phyloP scores from a whole-genome alignment of 2,113 vertebrate species.

The Chauna torquata region DNA sequence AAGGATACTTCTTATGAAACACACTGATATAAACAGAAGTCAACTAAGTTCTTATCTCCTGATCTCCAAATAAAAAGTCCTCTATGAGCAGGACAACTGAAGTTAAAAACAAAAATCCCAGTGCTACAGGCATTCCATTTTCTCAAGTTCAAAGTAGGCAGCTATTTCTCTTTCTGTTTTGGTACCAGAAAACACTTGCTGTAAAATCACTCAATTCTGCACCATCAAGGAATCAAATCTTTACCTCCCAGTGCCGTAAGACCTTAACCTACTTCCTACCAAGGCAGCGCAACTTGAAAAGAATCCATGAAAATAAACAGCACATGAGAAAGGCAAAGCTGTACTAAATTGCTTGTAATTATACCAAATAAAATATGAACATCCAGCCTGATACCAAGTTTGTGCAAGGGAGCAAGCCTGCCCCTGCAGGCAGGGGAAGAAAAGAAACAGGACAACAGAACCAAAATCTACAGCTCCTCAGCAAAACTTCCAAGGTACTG shows the following conservation, averaged over 20 bases:
- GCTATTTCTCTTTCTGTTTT: not conserved
- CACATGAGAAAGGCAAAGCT: not conserved
- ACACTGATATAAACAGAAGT: not conserved
- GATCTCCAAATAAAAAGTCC: not conserved
- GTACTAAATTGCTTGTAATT: not conserved
- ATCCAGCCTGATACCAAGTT: not conserved
- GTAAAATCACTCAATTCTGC: not conserved
- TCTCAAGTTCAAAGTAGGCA: not conserved
- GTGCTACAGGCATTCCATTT: not conserved
- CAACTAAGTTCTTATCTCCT: not conserved
- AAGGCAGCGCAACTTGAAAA: not conserved
- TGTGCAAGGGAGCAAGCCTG: not conserved
- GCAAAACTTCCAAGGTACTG: not conserved
- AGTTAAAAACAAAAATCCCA: not conserved
- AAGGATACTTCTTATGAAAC: not conserved
- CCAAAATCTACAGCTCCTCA: not conserved
- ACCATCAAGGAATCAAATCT: not conserved
- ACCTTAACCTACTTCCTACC: not conserved
- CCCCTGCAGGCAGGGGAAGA: not conserved
- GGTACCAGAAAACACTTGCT: not conserved
- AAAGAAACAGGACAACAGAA: not conserved
- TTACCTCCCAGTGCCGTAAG: not conserved
- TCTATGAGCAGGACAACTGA: not conserved
- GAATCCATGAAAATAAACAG: not conserved
- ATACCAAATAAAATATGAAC: rapidly evolving